Evolutionary conservation across 2,797 vertebrate genomes (phyloP).

Genomic region (Philypnodon macrostomus): DNA sequence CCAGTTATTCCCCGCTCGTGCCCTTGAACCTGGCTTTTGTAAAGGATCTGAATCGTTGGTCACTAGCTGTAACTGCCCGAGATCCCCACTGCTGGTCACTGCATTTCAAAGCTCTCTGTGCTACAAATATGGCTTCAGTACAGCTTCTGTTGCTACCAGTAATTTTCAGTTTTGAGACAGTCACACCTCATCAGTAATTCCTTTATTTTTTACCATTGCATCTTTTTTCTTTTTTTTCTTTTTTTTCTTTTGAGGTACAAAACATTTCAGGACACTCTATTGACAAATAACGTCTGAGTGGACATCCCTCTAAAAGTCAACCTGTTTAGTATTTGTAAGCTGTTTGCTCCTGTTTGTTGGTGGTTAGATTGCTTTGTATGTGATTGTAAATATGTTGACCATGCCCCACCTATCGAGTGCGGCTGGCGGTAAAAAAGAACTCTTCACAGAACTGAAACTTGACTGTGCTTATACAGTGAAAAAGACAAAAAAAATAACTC

Average conservation of each 20-base stretch:
- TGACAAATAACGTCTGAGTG: conserved; percentile 67
- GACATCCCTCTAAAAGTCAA: conserved; percentile 84
- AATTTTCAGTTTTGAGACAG: conserved; percentile 35
- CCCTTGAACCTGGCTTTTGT: conserved; percentile 78
- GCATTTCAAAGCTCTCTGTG: conserved; percentile 80
- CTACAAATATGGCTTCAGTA: conserved; percentile 70
- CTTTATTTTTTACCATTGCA: conserved; percentile 46
- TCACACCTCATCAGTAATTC: conserved; percentile 73
- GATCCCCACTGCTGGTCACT: conserved; percentile 83
- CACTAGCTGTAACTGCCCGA: conserved; percentile 45
- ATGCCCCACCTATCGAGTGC: conserved; percentile 87
- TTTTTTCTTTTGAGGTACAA: conserved; percentile 77
- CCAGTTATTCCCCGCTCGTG: conserved; percentile 76
- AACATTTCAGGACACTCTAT: conserved; percentile 73
- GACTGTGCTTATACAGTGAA: conserved; percentile 91
- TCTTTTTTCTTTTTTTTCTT: conserved; percentile 53
- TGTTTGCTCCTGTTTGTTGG: conserved; percentile 81
- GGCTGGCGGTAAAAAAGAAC: conserved; percentile 92
- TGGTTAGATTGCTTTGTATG: conserved; percentile 77
- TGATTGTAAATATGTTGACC: conserved; percentile 86
- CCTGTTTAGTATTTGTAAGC: conserved; percentile 84
- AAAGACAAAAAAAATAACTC: conserved; percentile 69
- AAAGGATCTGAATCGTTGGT: conserved; percentile 60
- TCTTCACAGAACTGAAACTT: conserved; percentile 96
- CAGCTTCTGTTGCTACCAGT: conserved; percentile 40